Evolutionary conservation across 1,140 invertebrate species (phyloP), one percentile per base, ranked within the genome.

Genomic region (Venturia canescens): DNA sequence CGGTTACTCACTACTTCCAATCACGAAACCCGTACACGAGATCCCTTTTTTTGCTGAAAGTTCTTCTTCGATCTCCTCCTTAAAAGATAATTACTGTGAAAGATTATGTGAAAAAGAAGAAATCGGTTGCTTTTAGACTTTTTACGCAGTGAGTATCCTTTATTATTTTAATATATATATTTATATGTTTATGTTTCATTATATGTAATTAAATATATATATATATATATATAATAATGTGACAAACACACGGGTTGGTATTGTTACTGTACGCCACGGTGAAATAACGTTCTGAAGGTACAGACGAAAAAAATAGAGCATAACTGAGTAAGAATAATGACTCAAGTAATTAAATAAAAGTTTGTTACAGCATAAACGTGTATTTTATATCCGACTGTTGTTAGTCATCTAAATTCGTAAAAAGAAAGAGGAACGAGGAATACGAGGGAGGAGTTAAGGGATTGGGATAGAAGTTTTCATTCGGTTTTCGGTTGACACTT

Each of bases 231-330:
- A 86, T 88, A 80, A 86, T 81, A 82, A 77, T 60, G 23, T 31
- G 53, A 77, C 26, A 38, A 57, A 84, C 13, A 53, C 48, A 82
- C 67, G 80, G 81, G 71, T 71, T 21, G 74, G 63, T 26, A 5
- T 63, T 80, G 85, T 80, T 53, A 53, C 18, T 63, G 83, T 79
- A 80, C 53, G 82, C 82, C 82, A 84, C 84, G 75, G 78, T 87
- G 86, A 84, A 87, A 82, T 89, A 86, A 88, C 87, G 85, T 84
- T 88, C 86, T 5, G 18, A 89, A 87, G 82, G 83, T 87, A 85
- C 84, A 86, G 48, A 53, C 3, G 84, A 88, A 84, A 5, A n/a
- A 87, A 86, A 87, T 86, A 86, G 82, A 84, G 83, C 84, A 83
- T 90, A 89, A 88, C 85, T 79, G 66, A 79, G 60, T 79, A 79